phyloP scores from a whole-genome alignment of 2,888 invertebrate species.

The Tryphoninae sp. region DNA sequence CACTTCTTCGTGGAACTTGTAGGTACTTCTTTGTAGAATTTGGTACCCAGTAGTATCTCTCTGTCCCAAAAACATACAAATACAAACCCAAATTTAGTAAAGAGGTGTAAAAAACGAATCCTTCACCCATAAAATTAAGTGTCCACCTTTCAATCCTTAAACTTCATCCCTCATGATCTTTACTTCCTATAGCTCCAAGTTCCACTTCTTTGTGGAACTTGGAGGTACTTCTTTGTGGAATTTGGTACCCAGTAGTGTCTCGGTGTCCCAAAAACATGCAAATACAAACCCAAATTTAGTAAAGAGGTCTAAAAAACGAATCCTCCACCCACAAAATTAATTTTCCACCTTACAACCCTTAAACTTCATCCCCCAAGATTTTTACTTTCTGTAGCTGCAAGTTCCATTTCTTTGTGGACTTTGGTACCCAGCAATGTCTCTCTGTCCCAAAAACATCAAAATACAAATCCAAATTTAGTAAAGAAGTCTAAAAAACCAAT shows the following conservation, averaged over 20 bases:
- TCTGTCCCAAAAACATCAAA: not conserved
- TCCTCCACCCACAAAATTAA: not conserved
- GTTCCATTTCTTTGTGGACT: conserved; percentile 28
- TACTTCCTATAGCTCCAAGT: not conserved
- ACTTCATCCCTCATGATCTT: not conserved
- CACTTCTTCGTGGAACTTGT: not conserved
- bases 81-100: not conserved
- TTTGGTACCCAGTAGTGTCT: conserved; percentile 25
- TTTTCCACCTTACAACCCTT: not conserved
- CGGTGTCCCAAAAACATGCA: not conserved
- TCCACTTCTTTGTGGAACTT: not conserved
- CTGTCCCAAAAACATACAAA: not conserved
- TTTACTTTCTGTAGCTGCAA: not conserved
- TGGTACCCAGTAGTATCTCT: conserved; percentile 11
- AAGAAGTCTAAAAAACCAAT: not conserved
- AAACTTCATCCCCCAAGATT: not conserved
- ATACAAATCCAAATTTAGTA: not conserved
- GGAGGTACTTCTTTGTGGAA: not conserved
- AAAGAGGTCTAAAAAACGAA: not conserved
- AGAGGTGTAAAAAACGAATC: not conserved
- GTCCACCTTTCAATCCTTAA: not conserved
- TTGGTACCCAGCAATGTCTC: conserved; percentile 7
- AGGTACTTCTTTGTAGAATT: not conserved
- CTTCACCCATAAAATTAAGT: not conserved
- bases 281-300: not conserved